These are phyloP conservation scores for Pachycephala philippinensis DNA, from an alignment of 2,113 vertebrate genomes.

Conservation along the genomic window DNA sequence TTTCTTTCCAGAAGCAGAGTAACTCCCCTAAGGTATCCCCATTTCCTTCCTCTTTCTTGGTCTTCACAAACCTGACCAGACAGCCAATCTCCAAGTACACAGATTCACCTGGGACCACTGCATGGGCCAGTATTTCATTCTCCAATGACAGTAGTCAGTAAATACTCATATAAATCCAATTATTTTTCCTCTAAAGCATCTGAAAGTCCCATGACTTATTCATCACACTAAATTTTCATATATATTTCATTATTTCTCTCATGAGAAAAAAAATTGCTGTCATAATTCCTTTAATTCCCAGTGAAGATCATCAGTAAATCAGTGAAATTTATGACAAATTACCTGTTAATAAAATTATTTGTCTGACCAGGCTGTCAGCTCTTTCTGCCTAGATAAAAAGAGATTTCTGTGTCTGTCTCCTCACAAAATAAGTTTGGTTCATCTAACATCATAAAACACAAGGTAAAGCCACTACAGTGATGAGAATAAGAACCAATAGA, in stretches of 20 bases:
- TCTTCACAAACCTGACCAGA: background rate
- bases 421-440: background rate
- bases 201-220: background rate
- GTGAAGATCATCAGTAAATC: background rate
- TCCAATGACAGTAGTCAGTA: background rate
- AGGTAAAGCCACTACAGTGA: background rate
- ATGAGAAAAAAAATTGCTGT: background rate
- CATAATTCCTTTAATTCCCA: background rate
- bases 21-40: background rate
- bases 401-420: background rate
- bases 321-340: background rate
- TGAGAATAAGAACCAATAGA: background rate
- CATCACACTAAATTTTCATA: background rate
- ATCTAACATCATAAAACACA: background rate
- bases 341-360: background rate
- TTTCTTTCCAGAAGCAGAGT: background rate
- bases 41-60: background rate
- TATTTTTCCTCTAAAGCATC: background rate
- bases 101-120: rapidly evolving
- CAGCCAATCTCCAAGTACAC: background rate
- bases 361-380: background rate
- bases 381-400: background rate
- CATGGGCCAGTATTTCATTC: background rate
- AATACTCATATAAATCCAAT: background rate
- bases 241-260: background rate